phyloP scores from a whole-genome alignment of 2,797 vertebrate genomes.

The Manis pentadactyla region DNA sequence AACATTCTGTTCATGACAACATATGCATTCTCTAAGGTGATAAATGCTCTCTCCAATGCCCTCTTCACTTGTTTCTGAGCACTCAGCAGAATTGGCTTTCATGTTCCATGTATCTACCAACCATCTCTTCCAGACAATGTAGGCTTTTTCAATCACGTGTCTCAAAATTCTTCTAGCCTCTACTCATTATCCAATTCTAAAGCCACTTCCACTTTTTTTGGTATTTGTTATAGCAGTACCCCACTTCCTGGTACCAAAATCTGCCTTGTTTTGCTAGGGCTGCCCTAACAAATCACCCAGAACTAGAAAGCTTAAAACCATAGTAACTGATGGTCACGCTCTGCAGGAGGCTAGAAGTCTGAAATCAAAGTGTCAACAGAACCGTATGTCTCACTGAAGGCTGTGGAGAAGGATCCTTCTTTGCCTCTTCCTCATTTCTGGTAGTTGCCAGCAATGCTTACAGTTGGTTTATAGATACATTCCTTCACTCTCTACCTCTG shows the following conservation, averaged over 20 bases:
- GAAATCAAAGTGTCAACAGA: not conserved
- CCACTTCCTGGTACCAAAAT: not conserved
- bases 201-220: not conserved
- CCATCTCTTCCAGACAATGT: not conserved
- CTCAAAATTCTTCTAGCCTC: not conserved
- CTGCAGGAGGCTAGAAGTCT: not conserved
- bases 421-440: not conserved
- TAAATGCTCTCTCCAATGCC: not conserved
- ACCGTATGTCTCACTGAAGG: not conserved
- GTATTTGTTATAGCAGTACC: not conserved
- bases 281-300: not conserved
- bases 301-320: not conserved
- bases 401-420: not conserved
- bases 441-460: not conserved
- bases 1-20: not conserved
- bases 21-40: not conserved
- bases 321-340: not conserved
- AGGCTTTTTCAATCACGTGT: not conserved
- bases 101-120: not conserved
- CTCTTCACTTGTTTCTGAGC: not conserved
- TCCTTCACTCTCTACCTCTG: not conserved
- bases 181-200: not conserved
- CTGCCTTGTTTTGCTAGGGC: not conserved
- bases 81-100: not conserved
- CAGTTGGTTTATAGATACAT: not conserved